Evolutionary conservation across 2,888 invertebrate genomes (phyloP).

Genomic region (Lobophora halterata): DNA sequence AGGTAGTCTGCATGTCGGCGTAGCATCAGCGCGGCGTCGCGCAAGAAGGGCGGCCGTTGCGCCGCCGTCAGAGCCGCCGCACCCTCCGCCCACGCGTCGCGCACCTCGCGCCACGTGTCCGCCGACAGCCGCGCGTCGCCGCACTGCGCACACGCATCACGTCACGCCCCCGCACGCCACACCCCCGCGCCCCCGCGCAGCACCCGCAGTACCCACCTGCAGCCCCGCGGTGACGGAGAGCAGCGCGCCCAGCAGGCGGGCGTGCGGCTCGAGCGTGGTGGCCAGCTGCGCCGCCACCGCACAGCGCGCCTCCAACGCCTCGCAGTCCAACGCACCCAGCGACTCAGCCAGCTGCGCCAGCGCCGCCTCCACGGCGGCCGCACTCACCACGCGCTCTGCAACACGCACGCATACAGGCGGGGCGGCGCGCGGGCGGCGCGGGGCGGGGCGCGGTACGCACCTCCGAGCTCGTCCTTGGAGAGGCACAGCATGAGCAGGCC

Average conservation of each 20-base stretch:
- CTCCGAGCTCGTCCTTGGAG: conserved; percentile 23
- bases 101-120: conserved; percentile 79
- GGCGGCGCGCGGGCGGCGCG: conserved; percentile 1
- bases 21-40: conserved; percentile 18
- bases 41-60: conserved; percentile 15
- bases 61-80: conserved; percentile 23
- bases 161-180: not conserved
- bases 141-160: conserved; percentile 30
- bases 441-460: conserved; percentile 32
- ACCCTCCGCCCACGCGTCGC: conserved; percentile 80
- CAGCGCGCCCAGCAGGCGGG: conserved; percentile 27
- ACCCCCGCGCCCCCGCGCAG: conserved; percentile 33
- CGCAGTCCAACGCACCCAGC: conserved; percentile 17
- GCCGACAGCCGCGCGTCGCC: conserved; percentile 47
- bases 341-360: conserved; percentile 29
- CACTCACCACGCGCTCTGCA: conserved; percentile 42
- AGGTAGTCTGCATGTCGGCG: conserved; percentile 1
- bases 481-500: conserved; percentile 14
- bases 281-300: conserved; percentile 33
- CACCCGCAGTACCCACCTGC: conserved; percentile 32
- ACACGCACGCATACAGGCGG: conserved; percentile 1
- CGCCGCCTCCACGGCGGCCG: conserved; percentile 28
- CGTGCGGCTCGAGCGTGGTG: conserved; percentile 27
- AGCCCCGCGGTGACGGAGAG: conserved; percentile 28
- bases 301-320: conserved; percentile 18